Conservation (phyloP, 2,888 invertebrate species). For the Drosophila birchii region DNA sequence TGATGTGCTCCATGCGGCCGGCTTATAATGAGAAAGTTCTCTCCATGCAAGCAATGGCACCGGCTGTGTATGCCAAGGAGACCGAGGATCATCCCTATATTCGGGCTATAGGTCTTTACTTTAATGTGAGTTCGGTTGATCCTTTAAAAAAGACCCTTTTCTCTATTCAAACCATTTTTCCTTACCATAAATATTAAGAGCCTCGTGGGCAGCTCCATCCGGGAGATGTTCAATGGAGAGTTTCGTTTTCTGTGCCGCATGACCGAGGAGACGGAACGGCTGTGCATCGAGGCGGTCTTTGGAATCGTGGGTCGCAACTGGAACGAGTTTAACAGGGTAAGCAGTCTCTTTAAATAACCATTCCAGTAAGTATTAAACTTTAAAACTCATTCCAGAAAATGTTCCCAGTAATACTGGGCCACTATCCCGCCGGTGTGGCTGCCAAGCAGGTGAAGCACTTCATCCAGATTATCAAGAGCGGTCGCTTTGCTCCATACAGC, state of each 20-base stretch:
- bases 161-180: too few species aligned
- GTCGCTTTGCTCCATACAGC: constrained; percentile 86
- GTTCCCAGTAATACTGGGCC: constrained; percentile 88
- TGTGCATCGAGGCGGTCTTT: constrained; percentile 83
- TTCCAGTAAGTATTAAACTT: fast-evolving
- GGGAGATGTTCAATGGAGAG: constrained; percentile 82
- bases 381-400: constrained; percentile 84
- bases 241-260: constrained; percentile 82
- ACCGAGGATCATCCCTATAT: constrained; percentile 83
- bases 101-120: constrained; percentile 81
- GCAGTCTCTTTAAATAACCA: neutral
- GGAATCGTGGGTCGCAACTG: constrained; percentile 83
- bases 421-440: constrained; percentile 88
- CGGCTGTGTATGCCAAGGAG: constrained; percentile 87
- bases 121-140: constrained; percentile 83
- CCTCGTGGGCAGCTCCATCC: constrained; percentile 82
- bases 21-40: constrained; percentile 89
- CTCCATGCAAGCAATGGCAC: constrained; percentile 89
- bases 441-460: constrained; percentile 87
- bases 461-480: constrained; percentile 85
- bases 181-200: too few species aligned
- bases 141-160: too few species aligned
- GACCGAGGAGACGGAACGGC: constrained; percentile 82
- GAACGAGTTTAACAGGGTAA: constrained; percentile 83
- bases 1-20: constrained; percentile 88